Evolutionary conservation across 92 coral and sea anemone genomes (phyloP).

Genomic region (Isaurus tuberculatus): DNA sequence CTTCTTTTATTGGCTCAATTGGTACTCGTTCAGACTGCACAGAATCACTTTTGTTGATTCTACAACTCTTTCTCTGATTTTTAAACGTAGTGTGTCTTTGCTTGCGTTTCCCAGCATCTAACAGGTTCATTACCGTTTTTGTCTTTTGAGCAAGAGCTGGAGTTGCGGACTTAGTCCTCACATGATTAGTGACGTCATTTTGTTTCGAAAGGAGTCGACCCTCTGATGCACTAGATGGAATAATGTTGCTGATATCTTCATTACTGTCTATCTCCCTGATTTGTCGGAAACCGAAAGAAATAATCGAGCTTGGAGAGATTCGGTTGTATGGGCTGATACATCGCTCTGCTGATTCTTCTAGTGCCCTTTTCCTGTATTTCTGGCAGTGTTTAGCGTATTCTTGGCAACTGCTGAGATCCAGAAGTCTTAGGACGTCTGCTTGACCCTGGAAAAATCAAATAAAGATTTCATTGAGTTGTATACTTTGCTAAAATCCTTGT

Average conservation of each 20-base stretch:
- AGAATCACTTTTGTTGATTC: background rate
- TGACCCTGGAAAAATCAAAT: slow-evolving; percentile 69
- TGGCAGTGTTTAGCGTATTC: slow-evolving; percentile 72
- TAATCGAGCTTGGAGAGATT: slow-evolving; percentile 45
- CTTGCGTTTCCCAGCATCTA: background rate
- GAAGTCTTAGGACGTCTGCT: slow-evolving; percentile 82
- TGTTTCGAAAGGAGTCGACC: slow-evolving; percentile 7
- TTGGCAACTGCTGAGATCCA: slow-evolving; percentile 81
- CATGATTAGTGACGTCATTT: background rate
- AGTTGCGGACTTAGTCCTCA: slow-evolving; percentile 26
- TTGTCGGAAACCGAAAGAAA: slow-evolving; percentile 4
- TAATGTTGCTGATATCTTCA: background rate
- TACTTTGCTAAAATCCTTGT: no score
- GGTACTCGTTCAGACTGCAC: slow-evolving; percentile 5
- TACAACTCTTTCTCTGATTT: background rate
- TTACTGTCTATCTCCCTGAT: background rate
- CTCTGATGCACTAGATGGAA: slow-evolving; percentile 36
- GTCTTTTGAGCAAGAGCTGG: slow-evolving; percentile 8
- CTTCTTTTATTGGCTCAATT: slow-evolving; percentile 22
- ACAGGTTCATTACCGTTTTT: background rate
- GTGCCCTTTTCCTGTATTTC: slow-evolving; percentile 63
- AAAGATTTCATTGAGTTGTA: background rate
- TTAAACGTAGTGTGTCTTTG: slow-evolving; percentile 14
- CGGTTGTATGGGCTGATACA: slow-evolving; percentile 40
- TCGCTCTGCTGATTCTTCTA: slow-evolving; percentile 30